Percentiles rank a stretch among this genome's conserved stretches.
Conservation (phyloP, 2,113 vertebrate species). For the Numida meleagris region DNA sequence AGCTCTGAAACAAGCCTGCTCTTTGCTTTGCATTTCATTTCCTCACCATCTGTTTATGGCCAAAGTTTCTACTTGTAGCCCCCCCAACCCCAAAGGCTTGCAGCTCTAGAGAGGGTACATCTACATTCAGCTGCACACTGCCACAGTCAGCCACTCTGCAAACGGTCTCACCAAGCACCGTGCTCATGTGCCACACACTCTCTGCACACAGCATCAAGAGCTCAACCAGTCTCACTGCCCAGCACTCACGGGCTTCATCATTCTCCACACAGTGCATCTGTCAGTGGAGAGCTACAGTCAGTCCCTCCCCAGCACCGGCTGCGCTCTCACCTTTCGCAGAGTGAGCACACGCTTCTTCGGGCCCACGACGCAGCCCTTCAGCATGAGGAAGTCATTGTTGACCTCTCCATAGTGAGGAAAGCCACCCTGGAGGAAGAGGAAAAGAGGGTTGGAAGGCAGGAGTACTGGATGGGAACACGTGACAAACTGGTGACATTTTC, state of each 20-base stretch:
- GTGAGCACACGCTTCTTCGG: conserved; percentile 84
- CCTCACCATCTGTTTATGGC: background rate
- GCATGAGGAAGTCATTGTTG: conserved; percentile 84
- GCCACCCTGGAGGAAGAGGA: conserved; percentile 74
- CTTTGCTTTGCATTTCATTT: background rate
- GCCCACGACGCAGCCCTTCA: conserved; percentile 85
- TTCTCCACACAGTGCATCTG: accelerated
- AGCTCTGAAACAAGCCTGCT: background rate
- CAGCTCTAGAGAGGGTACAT: background rate
- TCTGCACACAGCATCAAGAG: background rate
- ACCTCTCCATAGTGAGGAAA: conserved; percentile 85
- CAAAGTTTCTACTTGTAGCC: background rate
- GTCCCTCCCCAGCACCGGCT: accelerated
- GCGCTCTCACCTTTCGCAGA: conserved; percentile 79
- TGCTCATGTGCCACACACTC: accelerated
- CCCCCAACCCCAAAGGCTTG: background rate
- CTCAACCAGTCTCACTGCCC: accelerated
- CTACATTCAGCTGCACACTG: background rate
- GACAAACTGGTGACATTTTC: background rate
- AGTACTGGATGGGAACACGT: background rate
- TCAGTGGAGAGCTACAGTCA: background rate
- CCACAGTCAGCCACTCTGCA: background rate
- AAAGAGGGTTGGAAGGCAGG: background rate
- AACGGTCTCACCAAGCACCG: background rate
- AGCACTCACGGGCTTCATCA: background rate